phyloP scores from a whole-genome alignment of 2,113 vertebrate species.

The Oreocharis arfaki region DNA sequence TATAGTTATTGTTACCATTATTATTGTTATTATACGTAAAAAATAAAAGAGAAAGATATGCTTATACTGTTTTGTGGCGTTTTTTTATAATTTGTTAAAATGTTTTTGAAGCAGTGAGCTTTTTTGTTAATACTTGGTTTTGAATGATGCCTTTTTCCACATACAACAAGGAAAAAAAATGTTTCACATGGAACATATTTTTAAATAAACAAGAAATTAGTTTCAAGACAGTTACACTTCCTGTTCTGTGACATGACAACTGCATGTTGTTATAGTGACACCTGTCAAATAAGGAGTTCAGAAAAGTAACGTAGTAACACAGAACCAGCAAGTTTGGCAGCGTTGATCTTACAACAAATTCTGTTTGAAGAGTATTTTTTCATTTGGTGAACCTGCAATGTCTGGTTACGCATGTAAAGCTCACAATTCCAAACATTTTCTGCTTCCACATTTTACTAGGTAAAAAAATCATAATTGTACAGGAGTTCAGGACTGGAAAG shows the following conservation, averaged over 20 bases:
- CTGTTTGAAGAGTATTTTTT: not conserved
- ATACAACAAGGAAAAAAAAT: not conserved
- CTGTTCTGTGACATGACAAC: not conserved
- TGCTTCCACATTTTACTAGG: not conserved
- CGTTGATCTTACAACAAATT: not conserved
- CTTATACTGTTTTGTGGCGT: not conserved
- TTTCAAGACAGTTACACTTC: not conserved
- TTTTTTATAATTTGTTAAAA: not conserved
- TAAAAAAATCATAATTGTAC: not conserved
- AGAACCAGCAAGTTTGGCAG: not conserved
- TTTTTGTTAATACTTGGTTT: not conserved
- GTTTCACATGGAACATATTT: not conserved
- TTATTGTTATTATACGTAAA: not conserved
- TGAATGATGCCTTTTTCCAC: not conserved
- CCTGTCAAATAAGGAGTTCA: not conserved
- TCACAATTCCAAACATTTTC: not conserved
- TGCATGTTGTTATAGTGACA: not conserved
- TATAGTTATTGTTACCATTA: not conserved
- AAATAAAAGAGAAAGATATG: not conserved
- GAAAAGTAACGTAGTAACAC: not conserved
- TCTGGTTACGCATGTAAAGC: not conserved
- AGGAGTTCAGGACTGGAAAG: not conserved
- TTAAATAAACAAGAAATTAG: not conserved
- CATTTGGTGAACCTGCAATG: not conserved
- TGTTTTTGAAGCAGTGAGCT: not conserved